A percentile compares a stretch with the other conserved stretches of the same genome.
Conservation (phyloP, 2,113 vertebrate species). For the Ellobius talpinus region DNA sequence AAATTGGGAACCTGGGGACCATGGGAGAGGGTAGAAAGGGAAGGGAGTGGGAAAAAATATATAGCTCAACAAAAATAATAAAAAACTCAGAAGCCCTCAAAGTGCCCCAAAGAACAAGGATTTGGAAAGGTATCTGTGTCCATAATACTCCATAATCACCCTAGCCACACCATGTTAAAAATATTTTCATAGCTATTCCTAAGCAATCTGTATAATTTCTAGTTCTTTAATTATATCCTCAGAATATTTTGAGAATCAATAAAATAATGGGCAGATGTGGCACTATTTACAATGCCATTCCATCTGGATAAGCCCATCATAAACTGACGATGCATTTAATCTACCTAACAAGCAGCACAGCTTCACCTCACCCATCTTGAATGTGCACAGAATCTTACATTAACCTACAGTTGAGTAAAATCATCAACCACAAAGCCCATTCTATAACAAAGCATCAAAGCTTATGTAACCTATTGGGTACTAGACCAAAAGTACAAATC, state of each 20-base stretch:
- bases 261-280: not conserved
- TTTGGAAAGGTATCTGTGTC: not conserved
- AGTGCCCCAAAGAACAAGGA: not conserved
- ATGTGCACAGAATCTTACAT: not conserved
- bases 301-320: not conserved
- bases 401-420: not conserved
- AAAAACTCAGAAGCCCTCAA: not conserved
- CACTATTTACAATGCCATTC: not conserved
- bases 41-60: too few relatives aligned
- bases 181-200: not conserved
- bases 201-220: not conserved
- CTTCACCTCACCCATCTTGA: not conserved
- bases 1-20: too few relatives aligned
- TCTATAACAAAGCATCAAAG: not conserved
- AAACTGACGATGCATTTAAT: not conserved
- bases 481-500: not conserved
- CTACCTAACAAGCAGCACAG: not conserved
- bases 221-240: not conserved
- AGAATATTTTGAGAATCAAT: slow-evolving; percentile 1
- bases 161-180: not conserved
- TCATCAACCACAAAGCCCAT: not conserved
- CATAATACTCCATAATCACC: not conserved
- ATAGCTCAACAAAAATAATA: too few relatives aligned
- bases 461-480: not conserved
- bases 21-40: too few relatives aligned